These are phyloP conservation scores for Chondrilla cf. caribensis DNA, from an alignment of 37 sponge, comb jelly and placozoan genomes.

Conservation along the genomic window DNA sequence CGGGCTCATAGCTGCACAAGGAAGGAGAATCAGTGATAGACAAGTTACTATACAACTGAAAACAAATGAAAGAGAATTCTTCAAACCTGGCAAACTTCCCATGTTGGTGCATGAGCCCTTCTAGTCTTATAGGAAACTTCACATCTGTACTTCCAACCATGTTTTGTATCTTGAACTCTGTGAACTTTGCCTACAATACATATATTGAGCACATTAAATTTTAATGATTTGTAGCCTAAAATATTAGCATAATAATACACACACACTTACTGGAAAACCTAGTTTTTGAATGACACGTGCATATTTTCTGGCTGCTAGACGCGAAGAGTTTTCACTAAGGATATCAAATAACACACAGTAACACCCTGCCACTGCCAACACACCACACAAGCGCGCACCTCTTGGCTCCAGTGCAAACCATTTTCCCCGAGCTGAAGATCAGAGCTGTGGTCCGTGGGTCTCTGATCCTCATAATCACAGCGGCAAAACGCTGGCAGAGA, in stretches of 20 bases:
- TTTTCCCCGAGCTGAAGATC: constrained; percentile 98
- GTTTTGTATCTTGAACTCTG: constrained; percentile 96
- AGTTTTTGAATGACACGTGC: constrained; percentile 98
- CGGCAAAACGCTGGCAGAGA: constrained; percentile 90
- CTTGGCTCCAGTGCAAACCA: constrained; percentile 99
- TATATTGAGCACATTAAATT: too few species aligned
- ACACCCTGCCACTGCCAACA: not conserved
- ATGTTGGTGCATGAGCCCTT: constrained; percentile 89
- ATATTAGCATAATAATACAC: not conserved
- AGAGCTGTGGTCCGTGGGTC: constrained; percentile 98
- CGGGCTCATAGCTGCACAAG: constrained; percentile 90
- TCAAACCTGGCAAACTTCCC: constrained; percentile 96
- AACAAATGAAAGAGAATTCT: not conserved
- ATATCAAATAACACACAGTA: not conserved
- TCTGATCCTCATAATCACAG: constrained; percentile 98
- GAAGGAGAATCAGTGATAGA: not conserved
- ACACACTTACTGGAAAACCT: constrained; percentile 90
- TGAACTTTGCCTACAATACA: constrained; percentile 81
- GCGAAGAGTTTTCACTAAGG: constrained; percentile 86
- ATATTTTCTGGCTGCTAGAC: constrained; percentile 97
- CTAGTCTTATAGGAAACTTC: constrained; percentile 94
- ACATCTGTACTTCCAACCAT: constrained; percentile 99
- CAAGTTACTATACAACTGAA: not conserved
- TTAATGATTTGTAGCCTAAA: too few species aligned
- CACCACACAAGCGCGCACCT: constrained; percentile 49